These are phyloP conservation scores for Colletes gigas DNA, from an alignment of 1,140 invertebrate genomes.

Conservation along the genomic window DNA sequence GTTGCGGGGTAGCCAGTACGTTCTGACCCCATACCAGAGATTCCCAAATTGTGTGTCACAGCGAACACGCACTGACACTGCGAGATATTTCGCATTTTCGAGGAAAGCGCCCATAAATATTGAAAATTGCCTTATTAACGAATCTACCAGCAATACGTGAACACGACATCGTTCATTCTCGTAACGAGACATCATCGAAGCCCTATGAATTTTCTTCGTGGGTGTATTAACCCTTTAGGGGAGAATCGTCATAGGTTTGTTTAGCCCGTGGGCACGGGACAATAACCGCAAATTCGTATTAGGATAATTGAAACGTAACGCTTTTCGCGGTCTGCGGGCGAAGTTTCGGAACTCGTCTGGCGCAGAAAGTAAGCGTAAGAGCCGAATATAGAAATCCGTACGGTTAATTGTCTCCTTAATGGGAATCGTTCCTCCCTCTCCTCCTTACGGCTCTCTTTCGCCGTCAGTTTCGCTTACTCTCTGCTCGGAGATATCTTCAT, in stretches of 20 bases:
- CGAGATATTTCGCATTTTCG: no score
- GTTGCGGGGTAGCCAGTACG: no score
- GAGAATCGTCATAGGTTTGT: background rate
- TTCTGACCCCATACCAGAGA: no score
- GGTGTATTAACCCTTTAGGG: no score
- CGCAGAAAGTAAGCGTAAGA: slow-evolving; percentile 15
- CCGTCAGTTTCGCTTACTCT: background rate
- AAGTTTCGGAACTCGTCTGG: background rate
- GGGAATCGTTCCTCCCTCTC: background rate
- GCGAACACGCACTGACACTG: no score
- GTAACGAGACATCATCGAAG: background rate
- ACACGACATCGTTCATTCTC: no score
- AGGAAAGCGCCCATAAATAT: no score
- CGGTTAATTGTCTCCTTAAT: slow-evolving; percentile 46
- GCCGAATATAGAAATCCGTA: slow-evolving; percentile 34
- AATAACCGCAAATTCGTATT: background rate
- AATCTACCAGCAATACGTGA: no score
- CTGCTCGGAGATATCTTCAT: slow-evolving; percentile 33
- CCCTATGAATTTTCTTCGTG: background rate
- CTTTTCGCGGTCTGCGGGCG: background rate
- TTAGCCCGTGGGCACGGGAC: background rate
- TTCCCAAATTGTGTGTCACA: no score
- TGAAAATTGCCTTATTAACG: no score
- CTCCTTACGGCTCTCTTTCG: background rate
- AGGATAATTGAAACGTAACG: slow-evolving; percentile 18